phyloP scores from a whole-genome alignment of 2,113 vertebrate genomes.

The Sprattus sprattus region DNA sequence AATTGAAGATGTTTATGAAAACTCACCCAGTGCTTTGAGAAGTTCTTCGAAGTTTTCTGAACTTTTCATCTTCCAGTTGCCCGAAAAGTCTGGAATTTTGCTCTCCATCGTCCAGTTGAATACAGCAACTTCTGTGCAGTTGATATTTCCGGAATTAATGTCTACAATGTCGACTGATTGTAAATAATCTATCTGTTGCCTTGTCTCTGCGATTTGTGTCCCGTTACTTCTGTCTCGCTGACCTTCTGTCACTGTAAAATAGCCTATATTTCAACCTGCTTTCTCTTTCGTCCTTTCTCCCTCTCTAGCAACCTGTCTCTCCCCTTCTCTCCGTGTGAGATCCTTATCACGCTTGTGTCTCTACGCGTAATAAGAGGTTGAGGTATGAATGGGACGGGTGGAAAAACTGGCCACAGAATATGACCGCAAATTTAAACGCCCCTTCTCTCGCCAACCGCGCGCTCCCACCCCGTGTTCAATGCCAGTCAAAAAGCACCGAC shows the following conservation, averaged over 20 bases:
- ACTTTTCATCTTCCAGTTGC: slow-evolving; percentile 87
- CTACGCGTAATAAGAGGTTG: slow-evolving; percentile 42
- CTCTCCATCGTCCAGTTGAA: slow-evolving; percentile 64
- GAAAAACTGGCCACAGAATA: slow-evolving; percentile 44
- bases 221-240: not conserved
- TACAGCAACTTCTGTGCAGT: not conserved
- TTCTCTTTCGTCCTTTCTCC: slow-evolving; percentile 9
- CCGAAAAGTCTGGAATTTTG: slow-evolving; percentile 83
- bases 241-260: not conserved
- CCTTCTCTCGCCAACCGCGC: slow-evolving; percentile 52
- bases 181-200: not conserved
- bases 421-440: slow-evolving; percentile 52
- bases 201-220: not conserved
- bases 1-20: not conserved
- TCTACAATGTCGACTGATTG: not conserved
- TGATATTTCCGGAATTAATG: not conserved
- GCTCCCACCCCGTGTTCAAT: slow-evolving; percentile 25
- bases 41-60: slow-evolving; percentile 93
- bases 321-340: slow-evolving; percentile 13
- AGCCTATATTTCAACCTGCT: not conserved
- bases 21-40: slow-evolving; percentile 84
- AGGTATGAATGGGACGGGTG: slow-evolving; percentile 55
- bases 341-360: slow-evolving; percentile 43
- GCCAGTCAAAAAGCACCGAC: slow-evolving; percentile 15
- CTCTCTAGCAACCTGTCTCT: slow-evolving; percentile 9